Percentiles rank a stretch among this genome's conserved stretches.
phyloP scores from a whole-genome alignment of 2,888 invertebrate species.

The Emmelina monodactyla region DNA sequence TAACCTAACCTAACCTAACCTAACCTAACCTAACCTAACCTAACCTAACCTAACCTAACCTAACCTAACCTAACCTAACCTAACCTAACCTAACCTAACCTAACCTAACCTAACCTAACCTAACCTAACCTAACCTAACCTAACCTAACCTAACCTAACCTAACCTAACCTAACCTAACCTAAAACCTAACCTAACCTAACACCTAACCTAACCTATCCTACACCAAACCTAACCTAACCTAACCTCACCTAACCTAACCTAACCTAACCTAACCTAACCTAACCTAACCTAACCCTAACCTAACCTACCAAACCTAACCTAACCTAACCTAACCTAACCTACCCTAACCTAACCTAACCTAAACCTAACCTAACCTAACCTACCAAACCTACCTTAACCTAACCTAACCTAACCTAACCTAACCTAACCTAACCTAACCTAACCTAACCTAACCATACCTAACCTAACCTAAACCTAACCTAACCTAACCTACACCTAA shows the following conservation, averaged over 20 bases:
- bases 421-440: slow-evolving; percentile 11
- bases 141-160: slow-evolving; percentile 14
- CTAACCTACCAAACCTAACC: slow-evolving; percentile 7
- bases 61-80: slow-evolving; percentile 13
- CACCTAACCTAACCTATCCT: slow-evolving; percentile 7
- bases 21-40: slow-evolving; percentile 12
- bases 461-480: slow-evolving; percentile 14
- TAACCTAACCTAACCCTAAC: slow-evolving; percentile 12
- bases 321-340: slow-evolving; percentile 10
- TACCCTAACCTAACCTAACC: slow-evolving; percentile 13
- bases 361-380: slow-evolving; percentile 10
- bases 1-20: slow-evolving; percentile 13
- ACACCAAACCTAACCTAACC: slow-evolving; percentile 7
- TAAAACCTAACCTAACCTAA: slow-evolving; percentile 8
- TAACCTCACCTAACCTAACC: slow-evolving; percentile 7
- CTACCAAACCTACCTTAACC: slow-evolving; percentile 7
- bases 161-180: slow-evolving; percentile 15
- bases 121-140: background rate
- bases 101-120: slow-evolving; percentile 13
- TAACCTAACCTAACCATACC: slow-evolving; percentile 14
- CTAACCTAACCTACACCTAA: slow-evolving; percentile 12
- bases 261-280: slow-evolving; percentile 8
- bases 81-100: slow-evolving; percentile 15
- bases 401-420: slow-evolving; percentile 8
- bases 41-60: slow-evolving; percentile 13